Evolutionary conservation across 2,113 vertebrate species (phyloP).

Genomic region (Illadopsis cleaveri): DNA sequence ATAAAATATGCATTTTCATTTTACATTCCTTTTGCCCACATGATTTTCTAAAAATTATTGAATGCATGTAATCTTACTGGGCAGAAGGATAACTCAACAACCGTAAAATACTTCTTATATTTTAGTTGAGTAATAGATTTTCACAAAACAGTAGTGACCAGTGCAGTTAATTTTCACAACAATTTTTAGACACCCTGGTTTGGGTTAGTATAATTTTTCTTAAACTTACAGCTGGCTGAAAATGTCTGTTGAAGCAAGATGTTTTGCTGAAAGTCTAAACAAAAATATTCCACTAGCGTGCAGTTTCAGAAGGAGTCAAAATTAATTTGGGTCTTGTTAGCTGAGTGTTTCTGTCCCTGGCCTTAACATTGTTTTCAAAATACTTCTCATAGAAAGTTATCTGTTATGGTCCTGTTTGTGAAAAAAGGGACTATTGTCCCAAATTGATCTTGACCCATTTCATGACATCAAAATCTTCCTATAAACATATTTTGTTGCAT

Average conservation of each 20-base stretch:
- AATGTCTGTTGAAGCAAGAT: background rate
- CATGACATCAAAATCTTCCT: background rate
- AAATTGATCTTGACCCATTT: background rate
- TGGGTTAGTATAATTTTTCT: background rate
- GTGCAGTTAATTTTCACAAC: background rate
- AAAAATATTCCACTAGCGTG: background rate
- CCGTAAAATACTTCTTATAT: background rate
- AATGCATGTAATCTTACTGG: background rate
- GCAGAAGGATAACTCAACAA: background rate
- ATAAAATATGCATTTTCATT: slow-evolving; percentile 29
- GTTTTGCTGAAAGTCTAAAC: background rate
- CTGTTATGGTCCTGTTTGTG: background rate
- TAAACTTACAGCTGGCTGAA: background rate
- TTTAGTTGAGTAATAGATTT: background rate
- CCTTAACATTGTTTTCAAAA: background rate
- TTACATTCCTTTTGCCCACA: background rate
- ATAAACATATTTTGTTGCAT: background rate
- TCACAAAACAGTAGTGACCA: background rate
- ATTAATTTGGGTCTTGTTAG: background rate
- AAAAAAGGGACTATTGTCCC: background rate
- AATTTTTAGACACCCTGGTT: background rate
- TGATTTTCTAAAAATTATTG: background rate
- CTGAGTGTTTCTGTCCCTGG: background rate
- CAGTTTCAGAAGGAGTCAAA: background rate
- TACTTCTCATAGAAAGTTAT: background rate